phyloP scores from a whole-genome alignment of 2,797 vertebrate species.

The Siniperca obscura region DNA sequence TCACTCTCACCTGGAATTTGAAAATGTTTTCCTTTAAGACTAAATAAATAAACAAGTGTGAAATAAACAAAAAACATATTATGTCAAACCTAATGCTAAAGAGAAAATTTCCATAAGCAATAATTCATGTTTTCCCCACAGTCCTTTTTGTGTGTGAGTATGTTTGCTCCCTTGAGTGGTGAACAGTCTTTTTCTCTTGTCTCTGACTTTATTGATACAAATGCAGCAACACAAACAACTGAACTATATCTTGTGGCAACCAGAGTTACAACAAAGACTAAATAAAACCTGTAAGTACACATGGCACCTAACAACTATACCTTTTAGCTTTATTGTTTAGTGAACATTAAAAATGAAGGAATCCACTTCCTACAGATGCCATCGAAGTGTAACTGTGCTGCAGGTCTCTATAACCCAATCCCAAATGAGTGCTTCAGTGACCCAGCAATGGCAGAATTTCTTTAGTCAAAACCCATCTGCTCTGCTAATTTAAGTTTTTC shows the following conservation, averaged over 20 bases:
- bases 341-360: background rate
- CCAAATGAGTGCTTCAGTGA: background rate
- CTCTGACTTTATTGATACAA: background rate
- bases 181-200: background rate
- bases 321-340: background rate
- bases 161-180: background rate
- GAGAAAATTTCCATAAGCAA: background rate
- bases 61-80: background rate
- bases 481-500: background rate
- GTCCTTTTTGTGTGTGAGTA: background rate
- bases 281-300: background rate
- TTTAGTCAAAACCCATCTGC: background rate
- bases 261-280: background rate
- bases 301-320: background rate
- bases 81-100: background rate
- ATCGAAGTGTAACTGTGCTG: background rate
- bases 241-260: background rate
- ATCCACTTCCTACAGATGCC: background rate
- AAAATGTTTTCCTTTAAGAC: constrained; percentile 55
- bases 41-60: background rate
- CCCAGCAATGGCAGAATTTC: background rate
- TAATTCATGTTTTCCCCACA: background rate
- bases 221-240: background rate
- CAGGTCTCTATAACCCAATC: background rate
- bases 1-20: constrained; percentile 74